These are phyloP conservation scores for Ancistrus triradiatus DNA, from an alignment of 2,113 vertebrate species.

Conservation along the genomic window DNA sequence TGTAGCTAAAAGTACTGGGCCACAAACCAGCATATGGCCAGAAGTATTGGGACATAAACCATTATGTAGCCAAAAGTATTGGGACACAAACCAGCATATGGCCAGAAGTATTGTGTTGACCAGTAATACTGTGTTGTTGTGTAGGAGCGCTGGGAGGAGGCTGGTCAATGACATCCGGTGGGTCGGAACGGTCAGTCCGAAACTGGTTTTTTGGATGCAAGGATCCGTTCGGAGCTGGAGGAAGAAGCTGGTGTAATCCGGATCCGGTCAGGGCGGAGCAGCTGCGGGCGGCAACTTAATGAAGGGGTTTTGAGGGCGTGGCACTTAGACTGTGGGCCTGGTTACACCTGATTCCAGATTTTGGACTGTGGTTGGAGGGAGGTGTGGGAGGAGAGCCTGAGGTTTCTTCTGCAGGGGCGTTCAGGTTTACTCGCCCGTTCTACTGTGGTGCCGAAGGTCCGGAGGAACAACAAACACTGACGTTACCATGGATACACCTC, in stretches of 20 bases:
- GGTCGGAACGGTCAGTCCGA: slow-evolving; percentile 67
- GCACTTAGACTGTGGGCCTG: slow-evolving; percentile 78
- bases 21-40: no score
- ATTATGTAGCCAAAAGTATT: no score
- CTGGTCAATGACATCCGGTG: slow-evolving; percentile 72
- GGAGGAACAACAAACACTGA: no score
- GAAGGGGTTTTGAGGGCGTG: slow-evolving; percentile 74
- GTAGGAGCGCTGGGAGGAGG: slow-evolving; percentile 62
- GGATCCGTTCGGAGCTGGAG: slow-evolving; percentile 53
- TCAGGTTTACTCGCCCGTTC: slow-evolving; percentile 82
- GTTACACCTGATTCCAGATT: slow-evolving; percentile 77
- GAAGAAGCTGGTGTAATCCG: slow-evolving; percentile 58
- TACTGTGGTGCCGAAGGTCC: slow-evolving; percentile 82
- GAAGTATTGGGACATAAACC: no score
- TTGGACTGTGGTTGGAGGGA: slow-evolving; percentile 73
- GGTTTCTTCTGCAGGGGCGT: slow-evolving; percentile 75
- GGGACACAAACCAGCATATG: no score
- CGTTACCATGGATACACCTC: no score
- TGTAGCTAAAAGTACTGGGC: no score
- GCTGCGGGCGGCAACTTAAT: slow-evolving; percentile 64
- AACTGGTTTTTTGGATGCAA: slow-evolving; percentile 61
- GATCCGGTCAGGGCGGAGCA: slow-evolving; percentile 67
- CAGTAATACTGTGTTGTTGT: no score
- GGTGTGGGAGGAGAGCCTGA: slow-evolving; percentile 70
- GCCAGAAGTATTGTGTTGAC: no score